Conservation (phyloP, 1,140 invertebrate genomes). For the Drosophila arizonae region DNA sequence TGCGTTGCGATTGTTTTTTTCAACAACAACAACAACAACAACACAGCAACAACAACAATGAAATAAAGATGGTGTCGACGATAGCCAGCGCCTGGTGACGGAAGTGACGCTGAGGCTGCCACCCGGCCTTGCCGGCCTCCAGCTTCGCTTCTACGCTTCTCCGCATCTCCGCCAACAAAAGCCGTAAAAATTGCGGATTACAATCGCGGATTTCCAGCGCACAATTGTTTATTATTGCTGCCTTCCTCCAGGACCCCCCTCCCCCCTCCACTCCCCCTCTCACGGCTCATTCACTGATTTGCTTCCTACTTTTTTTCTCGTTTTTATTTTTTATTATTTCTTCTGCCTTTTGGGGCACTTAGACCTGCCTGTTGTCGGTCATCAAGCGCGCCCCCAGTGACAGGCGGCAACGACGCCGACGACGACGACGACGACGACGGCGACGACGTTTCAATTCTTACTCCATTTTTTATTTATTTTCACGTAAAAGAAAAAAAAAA, state of each 20-base stretch:
- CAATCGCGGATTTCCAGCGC: conserved; percentile 82
- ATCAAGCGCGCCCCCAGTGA: conserved; percentile 10
- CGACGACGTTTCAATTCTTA: conserved; percentile 42
- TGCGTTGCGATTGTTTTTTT: conserved; percentile 72
- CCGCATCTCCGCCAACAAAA: conserved; percentile 54
- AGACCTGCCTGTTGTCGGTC: background rate
- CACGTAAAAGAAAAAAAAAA: conserved; percentile 32
- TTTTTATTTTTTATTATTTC: conserved; percentile 9
- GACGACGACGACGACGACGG: conserved; percentile 11
- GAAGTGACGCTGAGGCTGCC: conserved; percentile 52
- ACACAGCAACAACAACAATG: conserved; percentile 14
- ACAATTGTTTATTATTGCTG: conserved; percentile 80
- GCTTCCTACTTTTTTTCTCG: background rate
- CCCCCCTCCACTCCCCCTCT: conserved; percentile 19
- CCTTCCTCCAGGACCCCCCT: conserved; percentile 16
- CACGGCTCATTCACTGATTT: background rate
- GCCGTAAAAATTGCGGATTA: conserved; percentile 83
- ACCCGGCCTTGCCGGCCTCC: background rate
- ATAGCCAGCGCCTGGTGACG: conserved; percentile 57
- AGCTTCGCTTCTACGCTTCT: conserved; percentile 12
- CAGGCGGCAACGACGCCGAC: conserved; percentile 23
- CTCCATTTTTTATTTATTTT: conserved; percentile 52
- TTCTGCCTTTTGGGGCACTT: conserved; percentile 33
- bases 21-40: conserved; percentile 1
- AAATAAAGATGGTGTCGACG: conserved; percentile 69